phyloP scores from a whole-genome alignment of 2,888 invertebrate species.

The Tyria jacobaeae region DNA sequence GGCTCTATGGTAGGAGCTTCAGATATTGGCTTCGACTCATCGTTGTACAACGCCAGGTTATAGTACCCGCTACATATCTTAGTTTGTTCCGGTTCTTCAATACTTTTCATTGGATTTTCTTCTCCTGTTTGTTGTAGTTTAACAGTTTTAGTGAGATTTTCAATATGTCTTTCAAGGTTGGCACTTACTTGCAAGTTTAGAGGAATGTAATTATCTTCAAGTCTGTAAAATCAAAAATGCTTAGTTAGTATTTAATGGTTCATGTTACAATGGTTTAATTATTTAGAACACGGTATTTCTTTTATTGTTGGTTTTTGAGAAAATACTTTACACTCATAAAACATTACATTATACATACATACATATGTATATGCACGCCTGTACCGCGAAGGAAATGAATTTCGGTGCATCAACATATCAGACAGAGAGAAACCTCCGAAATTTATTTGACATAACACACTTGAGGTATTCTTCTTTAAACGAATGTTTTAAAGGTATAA shows the following conservation, averaged over 20 bases:
- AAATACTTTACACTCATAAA: no score
- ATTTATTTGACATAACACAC: no score
- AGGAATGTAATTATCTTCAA: slow-evolving; percentile 48
- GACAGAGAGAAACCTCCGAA: no score
- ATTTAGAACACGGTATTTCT: no score
- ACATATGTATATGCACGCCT: no score
- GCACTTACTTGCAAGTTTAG: slow-evolving; percentile 34
- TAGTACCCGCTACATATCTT: slow-evolving; percentile 45
- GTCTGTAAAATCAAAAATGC: slow-evolving; percentile 39
- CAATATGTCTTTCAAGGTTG: slow-evolving; percentile 30
- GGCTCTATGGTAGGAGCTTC: slow-evolving; percentile 58
- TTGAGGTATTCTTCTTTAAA: no score
- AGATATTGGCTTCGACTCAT: slow-evolving; percentile 29
- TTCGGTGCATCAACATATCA: no score
- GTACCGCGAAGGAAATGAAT: no score
- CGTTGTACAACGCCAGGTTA: slow-evolving; percentile 54
- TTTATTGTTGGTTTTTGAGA: no score
- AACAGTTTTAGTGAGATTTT: slow-evolving; percentile 6
- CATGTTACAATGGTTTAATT: no score
- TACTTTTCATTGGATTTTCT: slow-evolving; percentile 16
- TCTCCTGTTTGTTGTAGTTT: slow-evolving; percentile 6
- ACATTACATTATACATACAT: no score
- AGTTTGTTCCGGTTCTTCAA: not conserved
- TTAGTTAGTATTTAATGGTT: not conserved
- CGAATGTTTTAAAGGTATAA: no score